phyloP scores from a whole-genome alignment of 2,113 vertebrate genomes.

The Saccopteryx bilineata region DNA sequence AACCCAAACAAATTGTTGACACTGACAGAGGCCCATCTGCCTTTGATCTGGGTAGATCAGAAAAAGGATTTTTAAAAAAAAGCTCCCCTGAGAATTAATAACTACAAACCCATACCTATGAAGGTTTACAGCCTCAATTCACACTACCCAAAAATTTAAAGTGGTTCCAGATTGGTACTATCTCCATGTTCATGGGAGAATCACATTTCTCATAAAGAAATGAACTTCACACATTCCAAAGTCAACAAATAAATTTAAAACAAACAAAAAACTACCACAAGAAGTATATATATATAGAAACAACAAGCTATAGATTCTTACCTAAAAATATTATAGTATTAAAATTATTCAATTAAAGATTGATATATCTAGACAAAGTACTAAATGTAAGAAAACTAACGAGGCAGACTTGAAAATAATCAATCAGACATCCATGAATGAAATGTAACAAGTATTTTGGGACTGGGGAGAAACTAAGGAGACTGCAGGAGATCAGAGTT shows the following conservation, averaged over 20 bases:
- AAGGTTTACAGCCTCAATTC: background rate
- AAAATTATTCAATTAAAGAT: background rate
- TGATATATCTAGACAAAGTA: background rate
- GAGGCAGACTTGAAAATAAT: background rate
- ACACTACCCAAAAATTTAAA: background rate
- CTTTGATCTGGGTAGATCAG: background rate
- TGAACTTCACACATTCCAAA: background rate
- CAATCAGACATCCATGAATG: background rate
- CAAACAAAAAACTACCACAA: background rate
- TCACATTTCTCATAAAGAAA: background rate
- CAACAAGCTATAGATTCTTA: background rate
- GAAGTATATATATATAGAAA: constrained; percentile 13
- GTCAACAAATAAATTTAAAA: background rate
- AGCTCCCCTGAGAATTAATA: background rate
- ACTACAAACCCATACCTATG: background rate
- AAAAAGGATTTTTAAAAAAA: background rate
- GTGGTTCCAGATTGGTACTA: background rate
- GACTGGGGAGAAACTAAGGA: background rate
- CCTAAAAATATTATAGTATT: background rate
- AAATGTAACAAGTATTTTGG: constrained; percentile 42
- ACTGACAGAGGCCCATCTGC: background rate
- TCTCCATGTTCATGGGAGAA: background rate
- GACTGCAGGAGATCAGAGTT: background rate
- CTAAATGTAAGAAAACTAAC: background rate
- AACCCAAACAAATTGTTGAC: background rate